Evolutionary conservation across 2,113 vertebrate genomes (phyloP), one percentile per base, ranked within the genome.

Genomic region (Menura novaehollandiae): DNA sequence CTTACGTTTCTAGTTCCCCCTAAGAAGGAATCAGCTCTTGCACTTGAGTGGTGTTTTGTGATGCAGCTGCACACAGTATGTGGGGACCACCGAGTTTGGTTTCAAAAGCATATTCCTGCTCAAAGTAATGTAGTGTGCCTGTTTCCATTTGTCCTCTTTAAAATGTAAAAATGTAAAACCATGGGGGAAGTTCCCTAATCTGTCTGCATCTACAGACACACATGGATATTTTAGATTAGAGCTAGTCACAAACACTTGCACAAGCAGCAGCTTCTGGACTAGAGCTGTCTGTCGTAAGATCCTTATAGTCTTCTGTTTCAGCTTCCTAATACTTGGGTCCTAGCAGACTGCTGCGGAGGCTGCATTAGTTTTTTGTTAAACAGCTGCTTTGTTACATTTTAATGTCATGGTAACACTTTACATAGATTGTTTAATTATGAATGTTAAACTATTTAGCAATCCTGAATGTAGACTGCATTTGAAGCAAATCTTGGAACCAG

Each of bases 11-110:
- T 39, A 24, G 43, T 15, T 88, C 33, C 73, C 10, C 32, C 35
- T 55, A 9, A 63, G 63, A 79, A 62, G 41, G 24, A 66, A 12
- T 12, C 22, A 52, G 21, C 10, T 69, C 16, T 37, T 33, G 47
- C 19, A 5, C 35, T 72, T 2, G 2, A 28, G 8, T 69, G 3
- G 9, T 30, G 37, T 49, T 49, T 55, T 47, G 6, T 1, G 1
- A 10, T 18, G 69, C 37, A 74, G 32, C 77, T 64, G 62, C 52
- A 15, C 2, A 1, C 10, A 15, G 41, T 21, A 24, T 2, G 9
- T 33, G 43, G 35, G 37, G 28, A 51, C 26, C 30, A 15, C 2
- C 19, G 51, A 49, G 15, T 53, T 30, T 24, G 18, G 24, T 26
- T 79, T 83, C 67, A 64, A 17, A 88, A 83, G n/a, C 43, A 4